A percentile compares a stretch with the other conserved stretches of the same genome.
phyloP scores from a whole-genome alignment of 2,113 vertebrate species.

The Oryctolagus cuniculus region DNA sequence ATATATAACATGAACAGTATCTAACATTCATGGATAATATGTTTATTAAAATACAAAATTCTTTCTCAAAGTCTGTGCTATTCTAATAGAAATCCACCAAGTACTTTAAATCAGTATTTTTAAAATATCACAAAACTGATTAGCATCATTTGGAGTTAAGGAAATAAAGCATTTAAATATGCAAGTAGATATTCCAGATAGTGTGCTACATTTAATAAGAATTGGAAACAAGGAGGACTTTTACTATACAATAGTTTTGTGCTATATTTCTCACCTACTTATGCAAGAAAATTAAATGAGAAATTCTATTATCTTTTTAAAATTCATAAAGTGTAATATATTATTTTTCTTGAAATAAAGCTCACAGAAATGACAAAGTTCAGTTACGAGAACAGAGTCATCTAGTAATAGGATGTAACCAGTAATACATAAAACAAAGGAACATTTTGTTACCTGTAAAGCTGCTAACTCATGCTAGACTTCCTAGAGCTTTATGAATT shows the following conservation, averaged over 20 bases:
- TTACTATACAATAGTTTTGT: not conserved
- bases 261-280: not conserved
- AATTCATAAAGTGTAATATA: not conserved
- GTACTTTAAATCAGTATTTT: not conserved
- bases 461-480: not conserved
- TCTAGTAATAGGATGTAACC: not conserved
- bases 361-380: not conserved
- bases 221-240: not conserved
- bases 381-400: conserved; percentile 34
- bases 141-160: not conserved
- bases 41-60: not conserved
- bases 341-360: conserved; percentile 4
- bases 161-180: not conserved
- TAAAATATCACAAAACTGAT: not conserved
- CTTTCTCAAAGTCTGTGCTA: not conserved
- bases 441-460: not conserved
- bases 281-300: not conserved
- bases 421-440: conserved; percentile 9
- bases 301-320: not conserved
- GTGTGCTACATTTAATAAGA: not conserved
- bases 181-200: not conserved
- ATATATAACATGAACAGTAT: not conserved
- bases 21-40: not conserved
- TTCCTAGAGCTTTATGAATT: not conserved
- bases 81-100: not conserved